Base-by-base conservation (phyloP, 2,797 vertebrate species). In the Carapus acus region DNA sequence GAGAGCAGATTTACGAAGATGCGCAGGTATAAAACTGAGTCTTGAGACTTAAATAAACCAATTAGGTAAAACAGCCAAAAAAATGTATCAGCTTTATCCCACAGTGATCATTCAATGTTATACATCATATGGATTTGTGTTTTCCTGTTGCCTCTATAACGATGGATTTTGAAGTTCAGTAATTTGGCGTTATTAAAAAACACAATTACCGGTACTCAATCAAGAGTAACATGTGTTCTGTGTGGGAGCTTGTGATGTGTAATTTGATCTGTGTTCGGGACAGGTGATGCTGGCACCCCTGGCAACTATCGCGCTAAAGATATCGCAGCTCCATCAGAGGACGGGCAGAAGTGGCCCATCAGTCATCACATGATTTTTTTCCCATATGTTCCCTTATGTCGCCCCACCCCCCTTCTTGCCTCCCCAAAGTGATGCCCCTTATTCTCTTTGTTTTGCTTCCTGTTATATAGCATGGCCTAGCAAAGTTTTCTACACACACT, bases 221-320 rank as follows among this genome's bases (percentile, higher is more conserved):
- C n/a, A n/a, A n/a, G n/a, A n/a, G n/a, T n/a, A n/a, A 27, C 24
- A 27, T 27, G 5, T 33, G 8, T 4, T 33, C 31, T 13, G 14
- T 33, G 8, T 33, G 31, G 14, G 14, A 33, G 31, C 48, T n/a
- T 60, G 40, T 72, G 39, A 67, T 33, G 31, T 33, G 31, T 42
- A 8, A 8, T 21, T 12, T 50, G 4, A 4, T 68, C 27, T 24
- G 58, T 67, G 56, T 66, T 49, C 69, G 31, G 47, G 37, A 43
- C 86, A 97, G 96, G 90, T 91, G 77, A 94, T 92, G 90, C 27
- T 98, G 80, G 88, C 89, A 1, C 91, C 93, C n/a, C 90, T 98
- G 20, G 86, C 94, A 48, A 90, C 89, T 42, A 94, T 97, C 19
- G 92, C 94, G 29, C 83, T 97, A 69, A 94, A 94, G 76, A 87